Evolutionary conservation across 2,113 vertebrate genomes (phyloP).

Genomic region (Corvus moneduloides): DNA sequence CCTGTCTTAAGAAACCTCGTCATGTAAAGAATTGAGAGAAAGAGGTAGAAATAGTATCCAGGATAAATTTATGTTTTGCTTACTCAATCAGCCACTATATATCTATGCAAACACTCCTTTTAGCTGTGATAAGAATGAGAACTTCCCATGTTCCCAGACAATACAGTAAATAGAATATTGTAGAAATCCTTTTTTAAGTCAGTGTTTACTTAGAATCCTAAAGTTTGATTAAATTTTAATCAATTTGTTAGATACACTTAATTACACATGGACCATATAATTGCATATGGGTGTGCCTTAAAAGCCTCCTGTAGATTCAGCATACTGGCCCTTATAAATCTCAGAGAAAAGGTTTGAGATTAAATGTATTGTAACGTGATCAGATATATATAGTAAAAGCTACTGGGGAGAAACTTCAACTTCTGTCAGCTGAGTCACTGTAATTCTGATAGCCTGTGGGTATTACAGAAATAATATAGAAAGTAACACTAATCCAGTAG

Average conservation of each 20-base stretch:
- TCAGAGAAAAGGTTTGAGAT: background rate
- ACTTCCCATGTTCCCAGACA: background rate
- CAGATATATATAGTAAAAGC: background rate
- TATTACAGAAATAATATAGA: background rate
- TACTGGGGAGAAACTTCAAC: background rate
- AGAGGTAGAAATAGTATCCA: background rate
- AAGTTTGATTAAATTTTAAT: background rate
- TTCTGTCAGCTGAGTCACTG: background rate
- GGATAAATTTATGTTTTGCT: background rate
- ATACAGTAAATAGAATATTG: background rate
- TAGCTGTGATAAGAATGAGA: background rate
- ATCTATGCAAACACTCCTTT: background rate
- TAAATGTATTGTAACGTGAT: background rate
- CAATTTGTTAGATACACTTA: background rate
- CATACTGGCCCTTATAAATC: background rate
- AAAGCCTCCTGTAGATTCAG: background rate
- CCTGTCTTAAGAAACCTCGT: background rate
- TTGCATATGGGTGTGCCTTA: background rate
- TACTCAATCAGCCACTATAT: background rate
- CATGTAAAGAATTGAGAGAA: background rate
- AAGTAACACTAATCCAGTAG: background rate
- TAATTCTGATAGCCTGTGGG: background rate
- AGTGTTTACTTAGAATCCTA: background rate
- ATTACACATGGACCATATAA: background rate
- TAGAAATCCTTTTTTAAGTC: background rate